phyloP scores from a whole-genome alignment of 2,113 vertebrate genomes.

The Gadus macrocephalus region DNA sequence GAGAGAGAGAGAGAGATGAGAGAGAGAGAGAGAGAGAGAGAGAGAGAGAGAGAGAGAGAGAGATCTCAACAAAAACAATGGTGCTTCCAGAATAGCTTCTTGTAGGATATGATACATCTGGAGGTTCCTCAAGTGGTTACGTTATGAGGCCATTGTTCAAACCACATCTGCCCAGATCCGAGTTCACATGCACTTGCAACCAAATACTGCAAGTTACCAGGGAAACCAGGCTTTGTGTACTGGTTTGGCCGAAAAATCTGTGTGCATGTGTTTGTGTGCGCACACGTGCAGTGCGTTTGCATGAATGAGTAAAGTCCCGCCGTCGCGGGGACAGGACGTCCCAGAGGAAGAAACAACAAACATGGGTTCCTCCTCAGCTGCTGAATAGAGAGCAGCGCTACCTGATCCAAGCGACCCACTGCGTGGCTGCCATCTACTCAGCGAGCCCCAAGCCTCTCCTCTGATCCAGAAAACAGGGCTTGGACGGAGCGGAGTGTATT shows the following conservation, averaged over 20 bases:
- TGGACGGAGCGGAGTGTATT: too few species aligned
- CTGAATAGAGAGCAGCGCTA: slow-evolving; percentile 40
- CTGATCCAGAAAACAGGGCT: too few species aligned
- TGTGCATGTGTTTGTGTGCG: slow-evolving; percentile 16
- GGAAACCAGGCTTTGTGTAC: slow-evolving; percentile 26
- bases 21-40: too few species aligned
- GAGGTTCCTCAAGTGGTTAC: background rate
- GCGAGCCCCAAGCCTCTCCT: too few species aligned
- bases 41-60: slow-evolving; percentile 8
- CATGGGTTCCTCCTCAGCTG: slow-evolving; percentile 32
- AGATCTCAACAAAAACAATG: slow-evolving; percentile 12
- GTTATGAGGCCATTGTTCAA: background rate
- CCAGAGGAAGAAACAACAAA: slow-evolving; percentile 32
- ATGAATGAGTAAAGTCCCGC: slow-evolving; percentile 8
- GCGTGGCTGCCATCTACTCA: too few species aligned
- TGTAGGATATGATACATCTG: slow-evolving; percentile 1
- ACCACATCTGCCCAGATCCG: background rate
- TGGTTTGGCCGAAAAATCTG: background rate
- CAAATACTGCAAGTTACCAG: slow-evolving; percentile 31
- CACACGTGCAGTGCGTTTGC: background rate
- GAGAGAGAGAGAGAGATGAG: too few species aligned
- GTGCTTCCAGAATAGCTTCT: slow-evolving; percentile 8
- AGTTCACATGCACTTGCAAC: slow-evolving; percentile 6
- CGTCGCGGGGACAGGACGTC: slow-evolving; percentile 34
- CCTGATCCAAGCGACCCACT: slow-evolving; percentile 32